Percentiles rank a stretch among this genome's conserved stretches.
phyloP scores from a whole-genome alignment of 1,140 invertebrate genomes.

The Drosophila nannoptera region DNA sequence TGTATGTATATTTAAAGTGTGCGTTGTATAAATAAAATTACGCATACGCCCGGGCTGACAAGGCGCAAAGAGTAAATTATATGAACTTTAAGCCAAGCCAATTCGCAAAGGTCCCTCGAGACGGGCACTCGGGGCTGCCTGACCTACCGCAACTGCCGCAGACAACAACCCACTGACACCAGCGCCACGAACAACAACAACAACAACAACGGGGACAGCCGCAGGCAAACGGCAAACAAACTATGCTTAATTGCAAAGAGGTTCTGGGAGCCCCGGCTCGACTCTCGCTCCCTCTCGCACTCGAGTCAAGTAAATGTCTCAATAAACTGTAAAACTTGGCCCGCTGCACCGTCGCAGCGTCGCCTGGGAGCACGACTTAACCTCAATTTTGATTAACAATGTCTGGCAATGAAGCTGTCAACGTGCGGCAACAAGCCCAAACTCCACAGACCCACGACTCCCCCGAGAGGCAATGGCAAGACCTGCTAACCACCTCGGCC shows the following conservation, averaged over 20 bases:
- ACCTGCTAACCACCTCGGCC: conserved; percentile 5
- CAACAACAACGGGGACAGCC: not conserved
- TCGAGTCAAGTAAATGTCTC: conserved; percentile 63
- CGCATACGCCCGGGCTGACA: conserved; percentile 26
- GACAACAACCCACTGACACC: not conserved
- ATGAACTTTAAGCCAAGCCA: conserved; percentile 17
- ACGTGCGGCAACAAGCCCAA: conserved; percentile 45
- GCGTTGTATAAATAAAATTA: conserved; percentile 49
- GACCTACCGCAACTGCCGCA: conserved; percentile 43
- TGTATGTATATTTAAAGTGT: conserved; percentile 27
- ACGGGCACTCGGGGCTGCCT: conserved; percentile 21
- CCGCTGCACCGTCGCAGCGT: conserved; percentile 21
- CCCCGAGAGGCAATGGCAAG: not conserved
- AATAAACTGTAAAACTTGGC: conserved; percentile 62
- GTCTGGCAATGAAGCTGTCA: conserved; percentile 74
- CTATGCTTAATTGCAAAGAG: conserved; percentile 57
- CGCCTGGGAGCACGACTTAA: conserved; percentile 63
- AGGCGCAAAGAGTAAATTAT: conserved; percentile 11
- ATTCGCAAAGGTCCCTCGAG: not conserved
- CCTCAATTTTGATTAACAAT: conserved; percentile 77
- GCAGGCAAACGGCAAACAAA: conserved; percentile 41
- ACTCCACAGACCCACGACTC: not conserved
- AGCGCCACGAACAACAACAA: not conserved
- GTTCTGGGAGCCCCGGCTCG: conserved; percentile 21
- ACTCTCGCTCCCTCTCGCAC: conserved; percentile 1